Percentiles rank a stretch among this genome's conserved stretches.
These are phyloP conservation scores for Heliconius eleuchia DNA, from an alignment of 1,140 invertebrate genomes.

Conservation along the genomic window DNA sequence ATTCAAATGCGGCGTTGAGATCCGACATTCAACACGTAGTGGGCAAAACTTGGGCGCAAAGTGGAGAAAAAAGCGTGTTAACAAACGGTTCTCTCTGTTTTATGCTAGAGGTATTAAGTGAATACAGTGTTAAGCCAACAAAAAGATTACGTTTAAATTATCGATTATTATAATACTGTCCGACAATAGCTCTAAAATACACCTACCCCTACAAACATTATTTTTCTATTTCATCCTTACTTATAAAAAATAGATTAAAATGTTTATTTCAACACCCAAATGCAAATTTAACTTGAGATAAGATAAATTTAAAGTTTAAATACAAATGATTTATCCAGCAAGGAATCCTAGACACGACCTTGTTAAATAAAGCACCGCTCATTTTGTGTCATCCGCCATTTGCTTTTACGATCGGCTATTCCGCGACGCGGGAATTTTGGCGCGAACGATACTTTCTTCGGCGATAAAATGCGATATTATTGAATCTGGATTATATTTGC, in stretches of 20 bases:
- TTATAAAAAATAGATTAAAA: neutral
- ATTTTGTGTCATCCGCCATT: constrained; percentile 38
- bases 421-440: constrained; percentile 37
- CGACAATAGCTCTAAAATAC: too few relatives aligned
- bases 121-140: too few relatives aligned
- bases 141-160: too few relatives aligned
- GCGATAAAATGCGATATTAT: constrained; percentile 7
- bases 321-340: constrained; percentile 21
- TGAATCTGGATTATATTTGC: neutral
- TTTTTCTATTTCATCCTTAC: too few relatives aligned
- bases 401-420: constrained; percentile 42
- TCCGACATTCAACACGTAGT: too few relatives aligned
- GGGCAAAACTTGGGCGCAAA: too few relatives aligned
- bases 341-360: constrained; percentile 18
- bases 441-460: constrained; percentile 28
- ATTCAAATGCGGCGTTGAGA: too few relatives aligned
- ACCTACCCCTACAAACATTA: too few relatives aligned
- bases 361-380: constrained; percentile 30
- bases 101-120: too few relatives aligned
- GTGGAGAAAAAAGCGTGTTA: too few relatives aligned
- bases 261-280: neutral
- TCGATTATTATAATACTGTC: too few relatives aligned
- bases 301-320: neutral
- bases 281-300: neutral
- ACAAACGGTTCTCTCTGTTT: too few relatives aligned